Conservation (phyloP, 2,797 vertebrate species). For the Jordanella pulchra region DNA sequence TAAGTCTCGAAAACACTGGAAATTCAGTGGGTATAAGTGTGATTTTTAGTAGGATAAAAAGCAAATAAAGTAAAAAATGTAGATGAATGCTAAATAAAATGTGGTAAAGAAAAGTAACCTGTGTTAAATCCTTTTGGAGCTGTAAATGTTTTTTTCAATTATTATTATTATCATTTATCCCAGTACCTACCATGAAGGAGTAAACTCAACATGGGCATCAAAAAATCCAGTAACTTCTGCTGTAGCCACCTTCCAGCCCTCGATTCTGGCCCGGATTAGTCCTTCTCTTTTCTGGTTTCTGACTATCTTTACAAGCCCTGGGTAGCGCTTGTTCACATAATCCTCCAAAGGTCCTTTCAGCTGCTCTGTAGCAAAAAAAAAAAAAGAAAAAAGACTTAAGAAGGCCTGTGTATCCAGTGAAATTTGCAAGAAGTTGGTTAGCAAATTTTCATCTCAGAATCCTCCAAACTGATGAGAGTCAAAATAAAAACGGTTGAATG, state of each 20-base stretch:
- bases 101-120: neutral
- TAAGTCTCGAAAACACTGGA: neutral
- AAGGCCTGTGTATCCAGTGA: neutral
- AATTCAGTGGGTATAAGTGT: neutral
- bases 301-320: conserved; percentile 94
- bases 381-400: neutral
- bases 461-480: neutral
- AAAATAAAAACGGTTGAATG: neutral
- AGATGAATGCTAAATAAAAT: neutral
- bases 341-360: conserved; percentile 93
- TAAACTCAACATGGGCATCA: conserved; percentile 97
- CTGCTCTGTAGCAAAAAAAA: conserved; percentile 82
- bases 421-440: neutral
- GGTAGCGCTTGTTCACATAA: conserved; percentile 94
- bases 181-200: conserved; percentile 87
- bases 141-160: neutral
- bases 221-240: conserved; percentile 95
- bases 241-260: conserved; percentile 94
- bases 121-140: neutral
- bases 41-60: neutral
- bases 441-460: neutral
- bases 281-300: conserved; percentile 94
- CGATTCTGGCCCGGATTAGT: conserved; percentile 92
- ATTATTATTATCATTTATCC: neutral
- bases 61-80: neutral